Base-by-base conservation (phyloP, 2,113 vertebrate genomes). In the Centropus bengalensis region DNA sequence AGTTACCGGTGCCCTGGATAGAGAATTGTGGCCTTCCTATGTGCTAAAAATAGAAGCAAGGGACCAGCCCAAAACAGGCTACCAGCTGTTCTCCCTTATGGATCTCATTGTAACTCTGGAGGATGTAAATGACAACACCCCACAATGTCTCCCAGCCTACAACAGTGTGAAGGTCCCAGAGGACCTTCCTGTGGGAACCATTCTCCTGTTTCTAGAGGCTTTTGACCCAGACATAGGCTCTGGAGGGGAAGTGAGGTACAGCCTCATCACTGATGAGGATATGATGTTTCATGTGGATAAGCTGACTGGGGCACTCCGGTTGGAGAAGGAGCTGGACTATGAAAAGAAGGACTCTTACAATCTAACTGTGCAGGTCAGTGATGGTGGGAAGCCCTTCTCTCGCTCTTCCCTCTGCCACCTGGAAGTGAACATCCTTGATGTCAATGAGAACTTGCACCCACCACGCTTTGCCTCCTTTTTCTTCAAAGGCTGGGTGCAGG, bases 261-360 rank as follows among this genome's bases (percentile, higher is more conserved):
- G 98, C 89, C 97, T 99, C 8, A 88, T 98, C 74, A 99, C 98
- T 79, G 97, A 97, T 0, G 98, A 98, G 70, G 96, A 98, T 0
- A 98, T 98, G 68, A 98, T 97, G 73, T 99, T 99, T 75, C 96
- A 96, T 8, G 89, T 99, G 11, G 98, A 99, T 73, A 96, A 97
- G 10, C 63, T 96, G 64, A 99, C 98, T 0, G 99, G 99, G 2
- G 98, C 98, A 4, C 95, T 99, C 82, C 98, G 96, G 33, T 97
- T 99, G 20, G 99, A 99, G 94, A 98, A 97, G 62, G 99, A 99
- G 92, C 86, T 99, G 95, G 99, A 99, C 97, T 99, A 99, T 97
- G 99, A 99, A 94, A 98, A 88, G 75, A 97, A 92, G 60, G 91
- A 97, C 38, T 96, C 96, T 24, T 99, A 99, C 95, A 99, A 99